Base-by-base conservation (phyloP, 1,140 invertebrate genomes). In the Laodelphax striatellus region DNA sequence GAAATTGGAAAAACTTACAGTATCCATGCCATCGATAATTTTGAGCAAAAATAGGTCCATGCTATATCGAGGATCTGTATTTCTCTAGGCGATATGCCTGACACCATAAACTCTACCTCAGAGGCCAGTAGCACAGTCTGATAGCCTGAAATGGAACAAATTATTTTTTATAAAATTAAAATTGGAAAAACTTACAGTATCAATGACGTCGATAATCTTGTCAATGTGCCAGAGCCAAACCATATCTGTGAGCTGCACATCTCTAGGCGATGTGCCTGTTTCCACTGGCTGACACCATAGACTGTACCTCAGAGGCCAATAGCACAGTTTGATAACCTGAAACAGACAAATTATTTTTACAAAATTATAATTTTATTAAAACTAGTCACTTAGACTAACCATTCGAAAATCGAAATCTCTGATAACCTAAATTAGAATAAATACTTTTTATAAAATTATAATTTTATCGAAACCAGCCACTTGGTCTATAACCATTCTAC, bases 231-330 rank as follows among this genome's bases (percentile, higher is more conserved):
- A 88, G 21, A 19, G 21, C 46, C 46, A 50, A 14, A 50, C 46
- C 10, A 17, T 8, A 17, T 11, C 46, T 5, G n/a, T 5, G 14
- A 50, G 5, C n/a, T 17, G 11, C n/a, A 61, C 13, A 28, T 57
- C 46, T 17, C 34, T 41, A 16, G 55, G 50, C 34, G 83, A 73
- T 63, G 80, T 67, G 5, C 85, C 80, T 70, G 81, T 87, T 71
- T 88, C 79, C 19, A 91, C 52, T 17, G 86, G 82, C 72, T 90
- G 77, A 71, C 91, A 94, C 66, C 82, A 81, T 79, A 88, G 88
- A 74, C 83, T 91, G 71, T 88, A 90, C 60, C 80, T 79, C 44
- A 69, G 77, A 59, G 82, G 70, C 75, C 31, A 52, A 11, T 56
- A 60, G 14, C 22, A 61, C 9, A 59, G 58, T 57, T 41, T 58